Percentiles rank a stretch among this genome's conserved stretches.
Conservation (phyloP, 2,888 invertebrate genomes). For the Hipparchia sbordonii region DNA sequence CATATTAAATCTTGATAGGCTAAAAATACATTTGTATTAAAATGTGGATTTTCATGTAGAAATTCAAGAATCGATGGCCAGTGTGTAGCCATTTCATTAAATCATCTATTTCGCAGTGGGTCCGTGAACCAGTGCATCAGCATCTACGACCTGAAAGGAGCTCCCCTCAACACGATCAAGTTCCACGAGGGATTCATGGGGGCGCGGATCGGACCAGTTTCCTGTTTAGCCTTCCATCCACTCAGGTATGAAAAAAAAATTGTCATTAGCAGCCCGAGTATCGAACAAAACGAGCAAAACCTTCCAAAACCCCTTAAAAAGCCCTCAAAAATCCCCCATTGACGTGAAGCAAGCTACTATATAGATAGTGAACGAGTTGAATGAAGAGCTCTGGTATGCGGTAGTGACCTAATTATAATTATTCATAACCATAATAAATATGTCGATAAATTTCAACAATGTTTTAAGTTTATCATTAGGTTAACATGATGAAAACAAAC, state of each 20-base stretch:
- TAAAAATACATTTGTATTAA: no score
- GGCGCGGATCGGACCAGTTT: slow-evolving; percentile 93
- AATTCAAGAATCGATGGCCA: no score
- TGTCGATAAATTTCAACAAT: neutral
- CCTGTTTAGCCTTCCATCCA: slow-evolving; percentile 95
- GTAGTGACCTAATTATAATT: no score
- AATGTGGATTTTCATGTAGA: no score
- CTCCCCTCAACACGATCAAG: slow-evolving; percentile 89
- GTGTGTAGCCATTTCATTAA: neutral
- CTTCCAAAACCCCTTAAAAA: no score
- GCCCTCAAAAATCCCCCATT: no score
- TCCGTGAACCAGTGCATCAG: slow-evolving; percentile 90
- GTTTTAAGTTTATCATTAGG: neutral
- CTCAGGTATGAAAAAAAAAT: slow-evolving; percentile 68
- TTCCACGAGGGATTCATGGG: slow-evolving; percentile 95
- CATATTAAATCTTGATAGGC: no score
- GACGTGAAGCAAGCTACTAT: no score
- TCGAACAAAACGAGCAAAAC: no score
- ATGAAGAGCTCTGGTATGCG: neutral
- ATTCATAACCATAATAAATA: neutral
- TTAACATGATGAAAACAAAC: no score
- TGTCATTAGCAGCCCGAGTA: no score
- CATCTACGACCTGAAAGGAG: slow-evolving; percentile 89
- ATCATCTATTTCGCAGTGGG: slow-evolving; percentile 78
- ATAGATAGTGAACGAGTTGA: neutral